Evolutionary conservation across 2,888 invertebrate species (phyloP).

Genomic region (Apomyelois bistriatella): DNA sequence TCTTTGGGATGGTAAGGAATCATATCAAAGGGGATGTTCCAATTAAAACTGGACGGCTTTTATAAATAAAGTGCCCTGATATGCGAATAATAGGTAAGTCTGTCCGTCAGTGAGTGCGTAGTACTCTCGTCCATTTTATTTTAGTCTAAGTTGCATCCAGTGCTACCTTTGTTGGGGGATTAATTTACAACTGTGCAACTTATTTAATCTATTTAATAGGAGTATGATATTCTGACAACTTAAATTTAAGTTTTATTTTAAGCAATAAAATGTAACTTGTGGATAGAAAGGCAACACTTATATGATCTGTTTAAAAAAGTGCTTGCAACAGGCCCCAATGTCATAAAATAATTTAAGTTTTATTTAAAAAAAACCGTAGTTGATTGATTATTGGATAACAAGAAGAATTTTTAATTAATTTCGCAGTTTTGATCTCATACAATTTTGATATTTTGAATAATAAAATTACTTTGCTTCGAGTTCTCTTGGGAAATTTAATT

Average conservation of each 20-base stretch:
- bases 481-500: neutral
- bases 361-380: too few species aligned
- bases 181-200: constrained; percentile 16
- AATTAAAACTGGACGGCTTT: constrained; percentile 52
- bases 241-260: too few species aligned
- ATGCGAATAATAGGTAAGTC: constrained; percentile 75
- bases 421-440: too few species aligned
- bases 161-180: constrained; percentile 24
- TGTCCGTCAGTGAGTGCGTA: constrained; percentile 47
- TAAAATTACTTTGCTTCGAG: too few species aligned
- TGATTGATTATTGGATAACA: too few species aligned
- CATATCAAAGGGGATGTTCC: constrained; percentile 48
- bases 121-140: constrained; percentile 45
- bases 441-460: too few species aligned
- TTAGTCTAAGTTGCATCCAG: constrained; percentile 42
- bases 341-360: too few species aligned
- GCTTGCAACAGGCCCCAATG: too few species aligned
- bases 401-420: too few species aligned
- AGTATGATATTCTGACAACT: neutral
- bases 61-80: constrained; percentile 75
- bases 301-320: too few species aligned
- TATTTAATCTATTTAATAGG: neutral
- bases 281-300: too few species aligned
- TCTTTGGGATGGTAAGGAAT: constrained; percentile 24
- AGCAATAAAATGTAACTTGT: too few species aligned